Evolutionary conservation across 2,888 invertebrate species (phyloP).

Genomic region (Terebella lapidaria): DNA sequence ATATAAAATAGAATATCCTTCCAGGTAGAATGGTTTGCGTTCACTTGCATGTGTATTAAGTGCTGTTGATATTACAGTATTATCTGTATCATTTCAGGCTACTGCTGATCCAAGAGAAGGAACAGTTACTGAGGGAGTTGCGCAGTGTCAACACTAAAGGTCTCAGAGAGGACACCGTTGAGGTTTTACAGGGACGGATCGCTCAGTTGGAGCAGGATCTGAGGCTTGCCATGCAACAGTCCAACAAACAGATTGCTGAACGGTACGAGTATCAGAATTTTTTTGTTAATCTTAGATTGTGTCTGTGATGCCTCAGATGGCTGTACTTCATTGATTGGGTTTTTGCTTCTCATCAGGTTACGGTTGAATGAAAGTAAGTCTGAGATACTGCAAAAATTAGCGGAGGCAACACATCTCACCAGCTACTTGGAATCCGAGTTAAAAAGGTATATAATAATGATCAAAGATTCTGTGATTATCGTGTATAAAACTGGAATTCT

Average conservation of each 20-base stretch:
- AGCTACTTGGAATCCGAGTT: constrained; percentile 11
- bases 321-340: too few species aligned
- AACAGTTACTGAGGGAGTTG: constrained; percentile 82
- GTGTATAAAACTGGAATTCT: too few species aligned
- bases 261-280: constrained; percentile 55
- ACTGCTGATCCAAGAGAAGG: constrained; percentile 89
- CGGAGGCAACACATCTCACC: constrained; percentile 81
- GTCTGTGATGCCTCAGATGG: too few species aligned
- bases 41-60: too few species aligned
- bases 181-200: constrained; percentile 66
- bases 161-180: constrained; percentile 79
- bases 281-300: background rate
- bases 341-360: constrained; percentile 54
- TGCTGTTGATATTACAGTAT: too few species aligned
- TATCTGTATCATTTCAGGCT: too few species aligned
- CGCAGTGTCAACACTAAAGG: constrained; percentile 64
- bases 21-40: too few species aligned
- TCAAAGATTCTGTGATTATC: too few species aligned
- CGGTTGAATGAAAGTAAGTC: constrained; percentile 89
- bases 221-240: constrained; percentile 83
- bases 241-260: constrained; percentile 88
- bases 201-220: constrained; percentile 85
- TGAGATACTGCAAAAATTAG: constrained; percentile 75
- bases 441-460: constrained; percentile 13
- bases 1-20: too few species aligned